Conservation (phyloP, 2,113 vertebrate species). For the Uria lomvia region DNA sequence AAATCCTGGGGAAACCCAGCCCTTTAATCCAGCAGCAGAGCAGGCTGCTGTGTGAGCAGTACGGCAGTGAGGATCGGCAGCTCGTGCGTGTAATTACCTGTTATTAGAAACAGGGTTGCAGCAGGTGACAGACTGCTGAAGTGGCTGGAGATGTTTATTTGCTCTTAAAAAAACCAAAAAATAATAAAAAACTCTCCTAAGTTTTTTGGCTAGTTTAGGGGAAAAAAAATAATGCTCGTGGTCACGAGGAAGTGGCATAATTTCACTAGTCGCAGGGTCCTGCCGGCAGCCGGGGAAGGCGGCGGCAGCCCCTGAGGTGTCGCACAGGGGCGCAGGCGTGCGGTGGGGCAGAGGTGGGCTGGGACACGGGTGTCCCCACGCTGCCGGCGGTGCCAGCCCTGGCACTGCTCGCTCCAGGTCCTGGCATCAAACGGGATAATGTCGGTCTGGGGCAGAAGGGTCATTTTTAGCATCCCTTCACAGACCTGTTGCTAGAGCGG, state of each 20-base stretch:
- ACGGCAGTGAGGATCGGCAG: background rate
- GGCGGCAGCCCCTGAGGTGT: rapidly evolving
- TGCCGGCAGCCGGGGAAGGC: background rate
- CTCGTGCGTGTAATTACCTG: background rate
- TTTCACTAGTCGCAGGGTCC: background rate
- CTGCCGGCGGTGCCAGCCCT: background rate
- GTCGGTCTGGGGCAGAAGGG: background rate
- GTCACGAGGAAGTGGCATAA: background rate
- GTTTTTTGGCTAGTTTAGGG: background rate
- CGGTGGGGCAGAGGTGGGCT: background rate
- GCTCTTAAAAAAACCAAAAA: background rate
- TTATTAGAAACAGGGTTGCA: background rate
- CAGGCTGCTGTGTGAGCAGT: background rate
- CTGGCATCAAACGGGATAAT: rapidly evolving
- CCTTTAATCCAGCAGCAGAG: background rate
- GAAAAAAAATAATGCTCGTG: rapidly evolving
- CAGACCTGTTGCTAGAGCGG: background rate
- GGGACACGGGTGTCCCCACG: background rate
- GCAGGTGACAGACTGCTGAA: no score
- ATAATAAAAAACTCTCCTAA: no score
- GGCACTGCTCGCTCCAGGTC: background rate
- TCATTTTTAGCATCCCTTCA: background rate
- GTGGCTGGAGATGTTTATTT: background rate
- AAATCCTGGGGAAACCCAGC: background rate
- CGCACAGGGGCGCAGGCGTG: rapidly evolving